Percentiles rank a stretch among this genome's conserved stretches.
These are phyloP conservation scores for Campoletis raptor DNA, from an alignment of 2,888 invertebrate species.

Conservation along the genomic window DNA sequence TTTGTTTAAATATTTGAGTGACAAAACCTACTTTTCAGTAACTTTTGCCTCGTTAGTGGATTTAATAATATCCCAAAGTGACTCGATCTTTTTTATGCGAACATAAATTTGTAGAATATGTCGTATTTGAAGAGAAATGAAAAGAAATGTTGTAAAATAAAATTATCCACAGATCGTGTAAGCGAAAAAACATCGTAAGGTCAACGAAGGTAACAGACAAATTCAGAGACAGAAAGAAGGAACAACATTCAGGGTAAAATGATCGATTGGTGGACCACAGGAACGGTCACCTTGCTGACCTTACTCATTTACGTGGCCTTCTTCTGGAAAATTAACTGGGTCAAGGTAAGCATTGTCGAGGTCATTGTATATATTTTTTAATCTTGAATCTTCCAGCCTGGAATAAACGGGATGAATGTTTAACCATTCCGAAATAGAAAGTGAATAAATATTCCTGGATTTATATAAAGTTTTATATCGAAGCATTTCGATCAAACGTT, in stretches of 20 bases:
- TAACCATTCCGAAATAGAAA: neutral
- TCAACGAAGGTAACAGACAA: constrained; percentile 7
- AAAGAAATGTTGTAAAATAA: neutral
- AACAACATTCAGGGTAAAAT: constrained; percentile 66
- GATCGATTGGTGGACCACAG: constrained; percentile 73
- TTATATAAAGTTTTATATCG: neutral
- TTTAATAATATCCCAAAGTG: neutral
- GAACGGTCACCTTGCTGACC: constrained; percentile 67
- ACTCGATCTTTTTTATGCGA: neutral
- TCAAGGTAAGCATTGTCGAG: constrained; percentile 76
- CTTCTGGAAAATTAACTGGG: constrained; percentile 81
- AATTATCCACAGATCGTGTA: neutral
- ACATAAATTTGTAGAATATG: neutral
- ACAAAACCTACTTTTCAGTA: neutral
- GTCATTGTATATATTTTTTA: constrained; percentile 9
- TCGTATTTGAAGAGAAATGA: neutral
- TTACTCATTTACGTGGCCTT: constrained; percentile 76
- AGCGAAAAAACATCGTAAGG: constrained; percentile 13
- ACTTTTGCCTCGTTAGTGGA: neutral
- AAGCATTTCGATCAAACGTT: neutral
- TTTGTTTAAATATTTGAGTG: neutral
- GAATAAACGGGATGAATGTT: constrained; percentile 18
- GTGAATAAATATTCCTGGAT: neutral
- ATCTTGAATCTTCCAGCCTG: constrained; percentile 2
- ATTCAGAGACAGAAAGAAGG: constrained; percentile 20